phyloP scores from a whole-genome alignment of 1,140 invertebrate species.

The Carposina sasakii region DNA sequence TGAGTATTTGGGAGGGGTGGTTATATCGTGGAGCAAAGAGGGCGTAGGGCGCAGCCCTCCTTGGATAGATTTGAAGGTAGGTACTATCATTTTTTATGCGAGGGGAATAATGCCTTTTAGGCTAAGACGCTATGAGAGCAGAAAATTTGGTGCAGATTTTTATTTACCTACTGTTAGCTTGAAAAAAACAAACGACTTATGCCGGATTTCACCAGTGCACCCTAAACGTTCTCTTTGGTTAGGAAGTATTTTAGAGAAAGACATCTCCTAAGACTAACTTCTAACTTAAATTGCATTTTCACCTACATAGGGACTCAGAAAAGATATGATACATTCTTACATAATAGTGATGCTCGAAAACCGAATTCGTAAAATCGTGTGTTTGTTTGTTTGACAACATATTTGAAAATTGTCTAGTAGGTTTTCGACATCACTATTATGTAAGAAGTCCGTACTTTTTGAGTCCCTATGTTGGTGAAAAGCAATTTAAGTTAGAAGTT shows the following conservation, averaged over 20 bases:
- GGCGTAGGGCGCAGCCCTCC: constrained; percentile 49
- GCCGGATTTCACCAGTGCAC: not conserved
- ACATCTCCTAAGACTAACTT: not conserved
- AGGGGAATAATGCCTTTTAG: constrained; percentile 60
- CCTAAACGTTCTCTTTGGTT: not conserved
- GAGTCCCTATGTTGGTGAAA: too few species aligned
- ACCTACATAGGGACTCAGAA: too few species aligned
- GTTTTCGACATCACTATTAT: too few species aligned
- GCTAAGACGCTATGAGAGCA: constrained; percentile 8
- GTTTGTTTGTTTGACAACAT: too few species aligned
- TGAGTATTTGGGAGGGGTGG: too few species aligned
- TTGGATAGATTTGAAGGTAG: constrained; percentile 69
- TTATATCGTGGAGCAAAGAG: too few species aligned
- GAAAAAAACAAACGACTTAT: not conserved
- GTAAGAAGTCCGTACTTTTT: too few species aligned
- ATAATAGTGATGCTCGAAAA: too few species aligned
- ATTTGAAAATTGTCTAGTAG: too few species aligned
- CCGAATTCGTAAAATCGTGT: too few species aligned
- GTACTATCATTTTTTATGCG: constrained; percentile 72
- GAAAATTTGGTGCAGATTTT: constrained; percentile 18
- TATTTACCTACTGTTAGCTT: not conserved
- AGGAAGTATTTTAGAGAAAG: not conserved
- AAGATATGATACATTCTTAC: too few species aligned
- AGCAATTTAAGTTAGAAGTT: not conserved
- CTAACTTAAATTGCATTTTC: not conserved